Evolutionary conservation across 2,888 invertebrate species (phyloP).

Genomic region (Ashinkailepas kermadecensis): DNA sequence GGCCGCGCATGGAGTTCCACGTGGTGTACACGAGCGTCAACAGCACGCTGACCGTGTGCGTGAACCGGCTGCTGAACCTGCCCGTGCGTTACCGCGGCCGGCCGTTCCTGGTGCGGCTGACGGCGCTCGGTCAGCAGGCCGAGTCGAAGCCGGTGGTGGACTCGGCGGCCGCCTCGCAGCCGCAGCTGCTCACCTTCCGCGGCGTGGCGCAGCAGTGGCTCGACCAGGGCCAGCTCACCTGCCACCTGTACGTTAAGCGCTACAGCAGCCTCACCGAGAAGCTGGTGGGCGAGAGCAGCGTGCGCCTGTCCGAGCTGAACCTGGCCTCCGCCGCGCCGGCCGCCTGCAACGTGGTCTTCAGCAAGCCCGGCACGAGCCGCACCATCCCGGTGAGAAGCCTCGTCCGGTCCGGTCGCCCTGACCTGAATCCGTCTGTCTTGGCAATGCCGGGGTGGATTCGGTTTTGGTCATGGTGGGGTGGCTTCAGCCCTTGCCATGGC

Average conservation of each 20-base stretch:
- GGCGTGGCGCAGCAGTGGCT: conserved; percentile 1
- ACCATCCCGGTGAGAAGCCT: neutral
- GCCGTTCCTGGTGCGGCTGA: conserved; percentile 15
- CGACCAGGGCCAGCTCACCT: conserved; percentile 21
- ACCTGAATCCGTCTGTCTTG: too few species aligned
- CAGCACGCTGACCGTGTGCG: neutral
- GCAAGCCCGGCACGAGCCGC: neutral
- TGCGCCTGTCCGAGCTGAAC: neutral
- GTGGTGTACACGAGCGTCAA: neutral
- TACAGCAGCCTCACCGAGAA: conserved; percentile 12
- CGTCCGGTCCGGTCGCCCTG: too few species aligned
- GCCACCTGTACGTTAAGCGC: conserved; percentile 12
- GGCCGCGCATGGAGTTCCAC: conserved; percentile 4
- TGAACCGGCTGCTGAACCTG: conserved; percentile 15
- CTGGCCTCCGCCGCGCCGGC: conserved; percentile 6
- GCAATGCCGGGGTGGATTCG: too few species aligned
- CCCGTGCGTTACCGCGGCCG: neutral
- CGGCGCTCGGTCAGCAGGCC: neutral
- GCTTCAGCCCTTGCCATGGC: too few species aligned
- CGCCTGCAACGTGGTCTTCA: conserved; percentile 3
- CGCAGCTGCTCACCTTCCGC: neutral
- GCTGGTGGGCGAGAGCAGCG: conserved; percentile 17
- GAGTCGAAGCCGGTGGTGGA: neutral
- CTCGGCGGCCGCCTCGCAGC: neutral
- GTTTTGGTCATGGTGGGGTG: too few species aligned